Evolutionary conservation across 2,888 invertebrate genomes (phyloP), one percentile per base, ranked within the genome.

Genomic region (Serrognathus titanus): DNA sequence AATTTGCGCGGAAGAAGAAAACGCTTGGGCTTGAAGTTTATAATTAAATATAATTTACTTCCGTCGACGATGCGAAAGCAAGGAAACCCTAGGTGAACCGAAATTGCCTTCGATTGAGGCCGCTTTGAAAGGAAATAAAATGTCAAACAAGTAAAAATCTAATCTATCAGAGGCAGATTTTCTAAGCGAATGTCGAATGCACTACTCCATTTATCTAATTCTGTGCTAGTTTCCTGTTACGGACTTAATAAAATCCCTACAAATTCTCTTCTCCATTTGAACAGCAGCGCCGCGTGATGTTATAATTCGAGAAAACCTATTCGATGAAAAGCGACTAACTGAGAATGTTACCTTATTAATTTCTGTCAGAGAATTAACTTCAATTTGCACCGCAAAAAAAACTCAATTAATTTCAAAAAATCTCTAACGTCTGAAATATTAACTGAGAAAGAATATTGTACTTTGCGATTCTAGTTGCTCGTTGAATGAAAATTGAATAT

Each of bases 61-160:
- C 24, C 24, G 24, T 31, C 24, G 24, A 31, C 24, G 24, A 31
- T 31, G 24, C 24, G 24, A 31, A 31, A 31, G 24, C 24, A 57
- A 50, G 52, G 52, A 52, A 52, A 38, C 36, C 48, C 51, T 51
- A 41, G 52, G 47, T 49, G 57, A 59, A 59, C 52, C 59, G 58
- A 64, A 31, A 61, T 56, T 57, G 61, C 61, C 58, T 62, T 60
- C 62, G 61, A 66, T 66, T 64, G 62, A 63, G 62, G 60, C 61
- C 57, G 58, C 62, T 62, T 56, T 58, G 61, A 51, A 31, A 64
- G 64, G 63, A 66, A 64, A 62, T 66, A 62, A 63, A 66, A 66
- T 63, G 66, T 64, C 66, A 66, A 62, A 61, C 61, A 63, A 65
- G 65, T 63, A 65, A 65, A 62, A 60, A 65, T 65, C 63, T 65